Percentiles rank a stretch among this genome's conserved stretches.
These are phyloP conservation scores for Clupea harengus DNA, from an alignment of 2,113 vertebrate genomes.

Conservation along the genomic window DNA sequence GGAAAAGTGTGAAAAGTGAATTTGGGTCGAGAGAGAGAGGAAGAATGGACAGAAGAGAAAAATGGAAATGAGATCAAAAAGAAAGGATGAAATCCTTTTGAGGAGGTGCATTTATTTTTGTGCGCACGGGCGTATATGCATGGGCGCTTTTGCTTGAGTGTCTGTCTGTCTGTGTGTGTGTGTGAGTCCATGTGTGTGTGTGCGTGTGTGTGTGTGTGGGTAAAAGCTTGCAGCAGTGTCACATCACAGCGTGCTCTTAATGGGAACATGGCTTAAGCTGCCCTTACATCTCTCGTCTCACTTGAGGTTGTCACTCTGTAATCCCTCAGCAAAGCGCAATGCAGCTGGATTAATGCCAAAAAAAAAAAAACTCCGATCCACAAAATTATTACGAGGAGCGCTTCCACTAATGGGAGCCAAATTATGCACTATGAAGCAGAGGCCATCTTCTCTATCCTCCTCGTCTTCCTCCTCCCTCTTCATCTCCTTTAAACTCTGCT, in stretches of 20 bases:
- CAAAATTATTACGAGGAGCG: slow-evolving; percentile 22
- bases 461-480: too few relatives aligned
- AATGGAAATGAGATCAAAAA: too few relatives aligned
- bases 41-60: neutral
- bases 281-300: slow-evolving; percentile 27
- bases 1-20: slow-evolving; percentile 28
- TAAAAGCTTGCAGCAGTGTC: slow-evolving; percentile 17
- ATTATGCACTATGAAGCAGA: too few relatives aligned
- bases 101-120: slow-evolving; percentile 5
- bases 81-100: neutral
- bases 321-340: slow-evolving; percentile 25
- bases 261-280: slow-evolving; percentile 28
- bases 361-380: neutral
- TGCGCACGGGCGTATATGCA: neutral
- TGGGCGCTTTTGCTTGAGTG: neutral
- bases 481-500: too few relatives aligned
- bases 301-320: slow-evolving; percentile 27
- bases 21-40: neutral
- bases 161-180: neutral
- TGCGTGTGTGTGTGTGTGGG: too few relatives aligned
- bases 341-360: slow-evolving; percentile 19
- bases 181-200: neutral
- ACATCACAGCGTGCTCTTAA: slow-evolving; percentile 21
- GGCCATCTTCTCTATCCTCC: too few relatives aligned
- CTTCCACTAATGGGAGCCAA: too few relatives aligned